A percentile compares a stretch with the other conserved stretches of the same genome.
phyloP scores from a whole-genome alignment of 2,113 vertebrate species.

The Salvelinus namaycush region DNA sequence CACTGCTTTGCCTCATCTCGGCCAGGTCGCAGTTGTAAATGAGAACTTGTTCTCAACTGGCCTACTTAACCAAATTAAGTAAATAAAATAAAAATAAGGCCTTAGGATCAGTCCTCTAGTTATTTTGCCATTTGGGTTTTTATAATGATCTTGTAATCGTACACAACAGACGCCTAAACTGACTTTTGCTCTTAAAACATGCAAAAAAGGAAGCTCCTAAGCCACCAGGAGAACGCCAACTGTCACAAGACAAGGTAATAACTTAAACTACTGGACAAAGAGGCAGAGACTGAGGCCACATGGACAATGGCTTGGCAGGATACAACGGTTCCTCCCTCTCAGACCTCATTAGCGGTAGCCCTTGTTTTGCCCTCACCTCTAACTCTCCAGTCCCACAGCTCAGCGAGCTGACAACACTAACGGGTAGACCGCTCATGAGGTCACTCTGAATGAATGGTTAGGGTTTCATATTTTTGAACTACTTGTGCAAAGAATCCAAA shows the following conservation, averaged over 20 bases:
- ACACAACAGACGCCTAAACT: too few relatives aligned
- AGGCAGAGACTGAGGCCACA: background rate
- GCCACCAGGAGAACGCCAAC: background rate
- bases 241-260: background rate
- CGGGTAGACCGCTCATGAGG: slow-evolving; percentile 19
- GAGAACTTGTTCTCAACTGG: too few relatives aligned
- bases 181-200: too few relatives aligned
- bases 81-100: too few relatives aligned
- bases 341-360: background rate
- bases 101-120: too few relatives aligned
- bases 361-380: background rate
- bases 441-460: slow-evolving; percentile 38
- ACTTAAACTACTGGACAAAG: background rate
- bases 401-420: slow-evolving; percentile 13
- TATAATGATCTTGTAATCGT: too few relatives aligned
- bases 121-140: too few relatives aligned
- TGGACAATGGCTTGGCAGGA: background rate
- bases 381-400: slow-evolving; percentile 8
- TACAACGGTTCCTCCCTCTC: background rate
- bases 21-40: too few relatives aligned
- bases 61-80: too few relatives aligned
- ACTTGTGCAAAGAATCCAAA: slow-evolving; percentile 52
- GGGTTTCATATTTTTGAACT: slow-evolving; percentile 51
- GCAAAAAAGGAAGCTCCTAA: background rate
- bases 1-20: too few relatives aligned